Percentiles rank a stretch among this genome's conserved stretches.
phyloP scores from a whole-genome alignment of 2,888 invertebrate genomes.

The Dione juno region DNA sequence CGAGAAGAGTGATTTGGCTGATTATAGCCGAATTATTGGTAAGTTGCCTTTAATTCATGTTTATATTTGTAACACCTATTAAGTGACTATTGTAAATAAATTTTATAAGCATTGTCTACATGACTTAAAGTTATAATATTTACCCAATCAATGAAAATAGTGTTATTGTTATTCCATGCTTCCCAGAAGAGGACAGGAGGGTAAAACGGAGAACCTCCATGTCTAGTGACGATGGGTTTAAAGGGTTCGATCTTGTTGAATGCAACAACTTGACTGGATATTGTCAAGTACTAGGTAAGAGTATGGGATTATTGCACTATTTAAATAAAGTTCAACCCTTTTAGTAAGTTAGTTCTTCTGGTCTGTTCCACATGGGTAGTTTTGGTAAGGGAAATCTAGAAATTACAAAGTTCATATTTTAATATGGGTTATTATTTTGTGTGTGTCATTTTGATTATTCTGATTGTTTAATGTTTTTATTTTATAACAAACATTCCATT shows the following conservation, averaged over 20 bases:
- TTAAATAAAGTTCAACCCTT: conserved; percentile 6
- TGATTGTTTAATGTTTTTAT: neutral
- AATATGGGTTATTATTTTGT: neutral
- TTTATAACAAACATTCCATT: neutral
- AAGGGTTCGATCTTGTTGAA: conserved; percentile 62
- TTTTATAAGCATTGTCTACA: neutral
- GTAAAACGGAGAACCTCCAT: conserved; percentile 69
- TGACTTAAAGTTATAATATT: neutral
- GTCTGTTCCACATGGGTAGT: neutral
- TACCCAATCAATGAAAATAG: conserved; percentile 15
- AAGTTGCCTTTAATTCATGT: conserved; percentile 44
- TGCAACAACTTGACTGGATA: conserved; percentile 60
- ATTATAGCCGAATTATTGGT: conserved; percentile 67
- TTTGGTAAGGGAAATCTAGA: neutral
- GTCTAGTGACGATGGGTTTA: conserved; percentile 67
- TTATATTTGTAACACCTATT: neutral
- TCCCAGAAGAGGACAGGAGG: conserved; percentile 57
- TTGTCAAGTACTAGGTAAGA: conserved; percentile 64
- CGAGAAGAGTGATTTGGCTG: conserved; percentile 55
- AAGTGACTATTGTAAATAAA: neutral
- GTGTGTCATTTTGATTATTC: neutral
- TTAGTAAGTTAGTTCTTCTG: neutral
- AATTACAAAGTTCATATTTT: neutral
- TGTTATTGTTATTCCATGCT: conserved; percentile 41
- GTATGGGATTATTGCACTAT: conserved; percentile 13